Conservation (phyloP, 2,888 invertebrate genomes). For the Tanaodytes sp. region DNA sequence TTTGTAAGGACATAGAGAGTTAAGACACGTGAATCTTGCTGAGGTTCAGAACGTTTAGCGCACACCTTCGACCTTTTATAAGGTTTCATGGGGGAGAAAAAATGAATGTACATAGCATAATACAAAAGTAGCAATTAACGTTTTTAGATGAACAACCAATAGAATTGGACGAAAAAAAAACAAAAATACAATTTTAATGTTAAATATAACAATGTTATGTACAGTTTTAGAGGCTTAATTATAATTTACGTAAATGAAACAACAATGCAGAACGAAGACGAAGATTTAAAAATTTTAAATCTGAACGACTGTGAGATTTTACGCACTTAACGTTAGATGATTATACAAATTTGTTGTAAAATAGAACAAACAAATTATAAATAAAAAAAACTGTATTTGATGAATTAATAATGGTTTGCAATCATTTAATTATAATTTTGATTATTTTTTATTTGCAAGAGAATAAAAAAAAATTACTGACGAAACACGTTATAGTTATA, state of each 20-base stretch:
- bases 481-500: no score
- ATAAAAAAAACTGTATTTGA: no score
- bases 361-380: neutral
- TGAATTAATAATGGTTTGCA: no score
- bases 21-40: conserved; percentile 47
- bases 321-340: conserved; percentile 42
- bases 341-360: conserved; percentile 26
- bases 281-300: conserved; percentile 28
- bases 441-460: no score
- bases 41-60: conserved; percentile 45
- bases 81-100: conserved; percentile 29
- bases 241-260: no score
- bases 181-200: no score
- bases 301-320: conserved; percentile 49
- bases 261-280: no score
- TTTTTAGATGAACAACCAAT: conserved; percentile 35
- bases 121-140: conserved; percentile 35
- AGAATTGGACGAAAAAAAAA: conserved; percentile 24
- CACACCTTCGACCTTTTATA: conserved; percentile 35
- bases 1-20: conserved; percentile 37
- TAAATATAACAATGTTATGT: conserved; percentile 38
- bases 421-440: no score
- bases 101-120: conserved; percentile 43
- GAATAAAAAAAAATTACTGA: no score
- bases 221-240: conserved; percentile 37